Conservation (phyloP, 2,797 vertebrate species). For the Labeo calbasu region DNA sequence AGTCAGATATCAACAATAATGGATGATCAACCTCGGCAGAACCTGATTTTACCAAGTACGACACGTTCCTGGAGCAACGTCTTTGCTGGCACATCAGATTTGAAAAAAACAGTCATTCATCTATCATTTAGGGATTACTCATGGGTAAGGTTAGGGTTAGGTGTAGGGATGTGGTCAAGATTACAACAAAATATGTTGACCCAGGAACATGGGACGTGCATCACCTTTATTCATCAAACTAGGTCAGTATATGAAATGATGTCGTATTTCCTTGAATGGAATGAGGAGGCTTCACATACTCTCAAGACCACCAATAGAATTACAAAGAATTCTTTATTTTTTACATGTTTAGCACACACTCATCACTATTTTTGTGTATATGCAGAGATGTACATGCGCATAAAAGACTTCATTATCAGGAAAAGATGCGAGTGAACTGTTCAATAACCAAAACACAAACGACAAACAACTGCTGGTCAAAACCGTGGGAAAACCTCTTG, state of each 20-base stretch:
- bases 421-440: slow-evolving; percentile 5
- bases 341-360: slow-evolving; percentile 30
- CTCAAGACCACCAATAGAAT: slow-evolving; percentile 3
- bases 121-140: too few relatives aligned
- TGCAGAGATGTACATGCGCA: slow-evolving; percentile 45
- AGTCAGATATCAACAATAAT: too few relatives aligned
- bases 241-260: background rate
- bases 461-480: background rate
- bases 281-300: background rate
- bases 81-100: too few relatives aligned
- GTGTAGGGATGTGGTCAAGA: too few relatives aligned
- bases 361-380: slow-evolving; percentile 26
- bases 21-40: too few relatives aligned
- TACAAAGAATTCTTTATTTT: slow-evolving; percentile 48
- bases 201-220: too few relatives aligned
- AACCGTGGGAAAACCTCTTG: background rate
- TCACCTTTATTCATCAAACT: too few relatives aligned
- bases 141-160: too few relatives aligned
- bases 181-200: too few relatives aligned
- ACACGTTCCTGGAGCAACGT: too few relatives aligned
- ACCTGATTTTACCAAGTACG: too few relatives aligned
- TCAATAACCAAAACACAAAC: background rate
- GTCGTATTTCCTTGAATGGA: background rate
- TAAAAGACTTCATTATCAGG: background rate
- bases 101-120: too few relatives aligned